These are phyloP conservation scores for Otus sunia DNA, from an alignment of 2,113 vertebrate species.

Conservation along the genomic window DNA sequence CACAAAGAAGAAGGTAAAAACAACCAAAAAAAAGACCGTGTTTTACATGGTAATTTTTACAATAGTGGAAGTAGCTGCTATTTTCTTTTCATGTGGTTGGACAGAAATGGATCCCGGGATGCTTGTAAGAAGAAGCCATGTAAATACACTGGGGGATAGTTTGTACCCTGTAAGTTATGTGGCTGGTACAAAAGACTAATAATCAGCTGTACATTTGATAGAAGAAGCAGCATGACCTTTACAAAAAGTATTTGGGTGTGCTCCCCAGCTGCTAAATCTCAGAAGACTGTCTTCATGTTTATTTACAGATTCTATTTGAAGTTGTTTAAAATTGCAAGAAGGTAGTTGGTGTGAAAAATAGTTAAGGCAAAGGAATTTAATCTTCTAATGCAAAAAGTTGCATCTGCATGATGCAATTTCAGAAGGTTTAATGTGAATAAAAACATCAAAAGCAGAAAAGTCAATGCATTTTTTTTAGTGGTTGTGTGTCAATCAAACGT, in stretches of 20 bases:
- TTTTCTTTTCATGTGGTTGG: background rate
- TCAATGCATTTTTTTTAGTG: background rate
- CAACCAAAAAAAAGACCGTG: rapidly evolving
- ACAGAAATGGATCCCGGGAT: background rate
- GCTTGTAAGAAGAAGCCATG: background rate
- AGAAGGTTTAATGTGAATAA: background rate
- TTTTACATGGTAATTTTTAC: background rate
- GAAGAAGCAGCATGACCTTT: background rate
- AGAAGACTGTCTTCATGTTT: background rate
- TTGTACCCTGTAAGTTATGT: background rate
- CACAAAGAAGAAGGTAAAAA: background rate
- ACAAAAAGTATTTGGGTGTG: background rate
- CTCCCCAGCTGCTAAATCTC: background rate
- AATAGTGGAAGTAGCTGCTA: background rate
- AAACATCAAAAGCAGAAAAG: background rate
- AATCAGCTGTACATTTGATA: background rate
- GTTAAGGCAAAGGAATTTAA: background rate
- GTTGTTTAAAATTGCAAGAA: background rate
- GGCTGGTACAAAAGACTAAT: background rate
- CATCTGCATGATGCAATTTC: background rate
- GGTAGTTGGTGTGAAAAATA: background rate
- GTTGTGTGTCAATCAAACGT: background rate
- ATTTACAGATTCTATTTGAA: background rate
- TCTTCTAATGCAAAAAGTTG: background rate
- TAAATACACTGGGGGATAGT: background rate